Conservation (phyloP, 2,113 vertebrate species). For the Sprattus sprattus region DNA sequence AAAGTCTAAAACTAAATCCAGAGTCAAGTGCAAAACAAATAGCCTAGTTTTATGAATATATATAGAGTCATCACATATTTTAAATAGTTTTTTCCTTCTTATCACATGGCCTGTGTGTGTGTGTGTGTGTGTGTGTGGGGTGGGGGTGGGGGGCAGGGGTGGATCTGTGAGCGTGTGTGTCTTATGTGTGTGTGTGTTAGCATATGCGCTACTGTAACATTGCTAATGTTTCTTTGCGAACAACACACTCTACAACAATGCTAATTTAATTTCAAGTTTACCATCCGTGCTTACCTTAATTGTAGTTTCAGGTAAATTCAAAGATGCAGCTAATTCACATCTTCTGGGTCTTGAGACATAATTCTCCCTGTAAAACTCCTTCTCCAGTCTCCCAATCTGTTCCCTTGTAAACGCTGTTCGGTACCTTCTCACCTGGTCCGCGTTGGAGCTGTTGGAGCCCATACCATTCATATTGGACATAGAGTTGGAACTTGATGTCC, state of each 20-base stretch:
- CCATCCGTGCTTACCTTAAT: constrained; percentile 82
- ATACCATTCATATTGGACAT: constrained; percentile 79
- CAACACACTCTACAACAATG: background rate
- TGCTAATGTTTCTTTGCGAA: background rate
- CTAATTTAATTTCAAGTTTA: background rate
- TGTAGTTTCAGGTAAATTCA: constrained; percentile 96
- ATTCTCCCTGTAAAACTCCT: constrained; percentile 92
- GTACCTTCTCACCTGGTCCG: constrained; percentile 86
- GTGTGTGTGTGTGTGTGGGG: background rate
- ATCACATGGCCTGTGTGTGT: background rate
- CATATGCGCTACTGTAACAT: background rate
- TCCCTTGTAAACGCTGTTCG: constrained; percentile 89
- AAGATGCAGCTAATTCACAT: constrained; percentile 92
- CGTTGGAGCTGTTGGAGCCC: constrained; percentile 80
- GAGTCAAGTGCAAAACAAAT: background rate
- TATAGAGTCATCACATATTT: background rate
- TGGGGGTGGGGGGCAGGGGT: background rate
- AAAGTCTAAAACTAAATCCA: background rate
- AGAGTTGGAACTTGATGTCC: constrained; percentile 76
- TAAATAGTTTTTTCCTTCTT: background rate
- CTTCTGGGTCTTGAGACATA: constrained; percentile 91
- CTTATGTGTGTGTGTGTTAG: background rate
- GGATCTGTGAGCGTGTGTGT: background rate
- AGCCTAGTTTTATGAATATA: background rate
- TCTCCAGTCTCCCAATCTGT: constrained; percentile 86